These are phyloP conservation scores for Limonius californicus DNA, from an alignment of 1,140 invertebrate species.

Conservation along the genomic window DNA sequence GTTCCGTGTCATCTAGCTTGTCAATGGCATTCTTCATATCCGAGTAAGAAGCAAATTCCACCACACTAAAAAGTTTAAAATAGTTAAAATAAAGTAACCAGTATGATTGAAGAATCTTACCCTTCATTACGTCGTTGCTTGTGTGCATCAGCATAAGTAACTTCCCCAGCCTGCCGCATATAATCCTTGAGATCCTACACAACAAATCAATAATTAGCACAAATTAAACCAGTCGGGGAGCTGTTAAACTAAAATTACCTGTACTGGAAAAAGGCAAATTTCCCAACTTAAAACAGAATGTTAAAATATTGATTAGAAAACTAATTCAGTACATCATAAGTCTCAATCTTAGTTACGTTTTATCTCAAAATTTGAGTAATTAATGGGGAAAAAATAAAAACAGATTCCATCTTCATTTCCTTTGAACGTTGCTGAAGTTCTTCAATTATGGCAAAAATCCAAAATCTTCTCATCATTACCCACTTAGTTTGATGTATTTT, in stretches of 20 bases:
- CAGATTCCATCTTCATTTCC: too few species aligned
- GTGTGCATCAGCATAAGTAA: slow-evolving; percentile 96
- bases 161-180: slow-evolving; percentile 97
- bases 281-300: neutral
- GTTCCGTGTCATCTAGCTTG: slow-evolving; percentile 91
- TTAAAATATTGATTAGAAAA: neutral
- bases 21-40: slow-evolving; percentile 95
- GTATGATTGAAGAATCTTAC: neutral
- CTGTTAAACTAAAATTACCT: neutral
- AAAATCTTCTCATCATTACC: too few species aligned
- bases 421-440: too few species aligned
- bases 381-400: too few species aligned
- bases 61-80: slow-evolving; percentile 72
- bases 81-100: neutral
- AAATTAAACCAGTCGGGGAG: neutral
- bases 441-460: too few species aligned
- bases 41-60: slow-evolving; percentile 85
- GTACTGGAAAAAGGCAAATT: neutral
- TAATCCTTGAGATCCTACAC: slow-evolving; percentile 96
- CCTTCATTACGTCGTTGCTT: slow-evolving; percentile 93
- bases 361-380: neutral
- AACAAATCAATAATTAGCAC: neutral
- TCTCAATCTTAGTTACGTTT: neutral
- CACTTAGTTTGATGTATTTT: too few species aligned
- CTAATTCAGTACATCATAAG: neutral